Evolutionary conservation across 2,888 invertebrate species (phyloP).

Genomic region (Plutella xylostella): DNA sequence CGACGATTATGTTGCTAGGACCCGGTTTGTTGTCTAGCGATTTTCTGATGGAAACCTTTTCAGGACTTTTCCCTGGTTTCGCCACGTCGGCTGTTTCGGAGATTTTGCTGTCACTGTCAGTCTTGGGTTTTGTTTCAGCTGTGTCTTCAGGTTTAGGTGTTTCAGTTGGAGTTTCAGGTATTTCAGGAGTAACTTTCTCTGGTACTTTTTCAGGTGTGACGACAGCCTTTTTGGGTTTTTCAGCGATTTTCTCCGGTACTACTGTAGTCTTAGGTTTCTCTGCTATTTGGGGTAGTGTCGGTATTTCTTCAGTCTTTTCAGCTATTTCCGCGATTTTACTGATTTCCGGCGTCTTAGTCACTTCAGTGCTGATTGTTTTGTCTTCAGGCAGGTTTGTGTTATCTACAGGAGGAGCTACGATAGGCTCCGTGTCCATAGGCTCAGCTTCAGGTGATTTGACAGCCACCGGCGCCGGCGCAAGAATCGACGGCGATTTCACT

Average conservation of each 20-base stretch:
- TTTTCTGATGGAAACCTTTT: conserved; percentile 32
- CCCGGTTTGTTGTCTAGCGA: conserved; percentile 43
- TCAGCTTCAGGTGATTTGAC: conserved; percentile 38
- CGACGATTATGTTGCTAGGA: conserved; percentile 44
- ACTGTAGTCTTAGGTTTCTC: neutral
- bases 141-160: neutral
- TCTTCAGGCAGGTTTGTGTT: conserved; percentile 36
- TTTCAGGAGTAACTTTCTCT: conserved; percentile 8
- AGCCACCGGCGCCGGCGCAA: conserved; percentile 5
- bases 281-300: neutral
- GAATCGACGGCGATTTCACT: conserved; percentile 22
- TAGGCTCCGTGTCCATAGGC: conserved; percentile 40
- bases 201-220: neutral
- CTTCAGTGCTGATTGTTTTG: conserved; percentile 31
- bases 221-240: neutral
- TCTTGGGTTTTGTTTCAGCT: conserved; percentile 16
- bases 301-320: neutral
- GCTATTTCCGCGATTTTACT: neutral
- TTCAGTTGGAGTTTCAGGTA: conserved; percentile 12
- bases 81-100: conserved; percentile 15
- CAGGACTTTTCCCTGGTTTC: conserved; percentile 25
- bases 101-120: conserved; percentile 13
- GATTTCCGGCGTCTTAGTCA: conserved; percentile 21
- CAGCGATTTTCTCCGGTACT: neutral
- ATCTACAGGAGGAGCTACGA: conserved; percentile 41